Conservation (phyloP, 2,113 vertebrate species). For the Myotis brandtii region DNA sequence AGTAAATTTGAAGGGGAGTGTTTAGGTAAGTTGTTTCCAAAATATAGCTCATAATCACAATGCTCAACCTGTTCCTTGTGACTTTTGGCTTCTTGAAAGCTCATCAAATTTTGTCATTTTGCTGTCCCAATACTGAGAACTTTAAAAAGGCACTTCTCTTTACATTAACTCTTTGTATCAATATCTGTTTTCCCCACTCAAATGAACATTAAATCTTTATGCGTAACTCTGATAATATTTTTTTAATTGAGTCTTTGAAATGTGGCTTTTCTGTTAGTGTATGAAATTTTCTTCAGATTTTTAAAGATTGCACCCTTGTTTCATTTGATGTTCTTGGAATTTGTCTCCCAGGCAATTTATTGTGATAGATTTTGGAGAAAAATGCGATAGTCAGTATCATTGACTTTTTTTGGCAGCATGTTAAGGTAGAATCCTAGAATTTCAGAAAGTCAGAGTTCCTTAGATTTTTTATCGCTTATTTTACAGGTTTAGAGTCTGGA, state of each 20-base stretch:
- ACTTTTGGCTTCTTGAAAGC: slow-evolving; percentile 2
- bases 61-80: neutral
- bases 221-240: slow-evolving; percentile 4
- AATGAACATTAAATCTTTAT: neutral
- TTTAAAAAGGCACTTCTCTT: neutral
- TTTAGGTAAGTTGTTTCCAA: neutral
- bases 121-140: neutral
- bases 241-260: neutral
- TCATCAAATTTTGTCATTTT: slow-evolving; percentile 44
- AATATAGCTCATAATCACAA: neutral
- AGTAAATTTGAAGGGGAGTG: neutral
- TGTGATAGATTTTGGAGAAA: neutral
- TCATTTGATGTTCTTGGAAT: slow-evolving; percentile 17
- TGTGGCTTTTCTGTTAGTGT: neutral
- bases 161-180: neutral
- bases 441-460: slow-evolving; percentile 35
- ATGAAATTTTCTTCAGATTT: neutral
- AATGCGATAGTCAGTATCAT: neutral
- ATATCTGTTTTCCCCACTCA: neutral
- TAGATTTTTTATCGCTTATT: slow-evolving; percentile 20
- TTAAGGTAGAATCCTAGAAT: slow-evolving; percentile 19
- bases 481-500: neutral
- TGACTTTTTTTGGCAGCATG: neutral
- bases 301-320: neutral
- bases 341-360: neutral